Percentiles rank a stretch among this genome's conserved stretches.
Conservation (phyloP, 2,113 vertebrate genomes). For the Osmerus mordax region DNA sequence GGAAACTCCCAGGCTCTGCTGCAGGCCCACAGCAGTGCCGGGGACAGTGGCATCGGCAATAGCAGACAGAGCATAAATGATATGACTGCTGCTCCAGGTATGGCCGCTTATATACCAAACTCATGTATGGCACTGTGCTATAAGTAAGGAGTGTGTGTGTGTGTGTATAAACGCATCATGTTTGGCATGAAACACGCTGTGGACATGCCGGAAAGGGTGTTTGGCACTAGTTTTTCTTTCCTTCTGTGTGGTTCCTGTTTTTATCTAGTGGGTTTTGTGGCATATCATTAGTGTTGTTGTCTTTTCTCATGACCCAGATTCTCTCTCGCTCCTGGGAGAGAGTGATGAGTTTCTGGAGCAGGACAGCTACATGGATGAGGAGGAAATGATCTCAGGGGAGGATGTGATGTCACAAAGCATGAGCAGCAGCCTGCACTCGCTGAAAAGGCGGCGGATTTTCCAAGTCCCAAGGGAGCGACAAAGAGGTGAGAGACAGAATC, state of each 20-base stretch:
- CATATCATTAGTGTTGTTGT: neutral
- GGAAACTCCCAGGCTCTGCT: constrained; percentile 62
- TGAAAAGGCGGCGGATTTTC: constrained; percentile 74
- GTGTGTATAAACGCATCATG: too few species aligned
- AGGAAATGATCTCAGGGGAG: constrained; percentile 68
- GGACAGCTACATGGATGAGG: constrained; percentile 70
- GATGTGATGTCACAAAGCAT: constrained; percentile 65
- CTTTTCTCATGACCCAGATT: constrained; percentile 45
- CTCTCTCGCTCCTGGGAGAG: constrained; percentile 70
- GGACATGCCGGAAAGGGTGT: too few species aligned
- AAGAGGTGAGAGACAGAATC: constrained; percentile 68
- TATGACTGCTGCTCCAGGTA: constrained; percentile 63
- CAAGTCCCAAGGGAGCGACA: constrained; percentile 79
- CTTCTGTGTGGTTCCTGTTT: neutral
- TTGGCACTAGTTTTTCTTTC: neutral
- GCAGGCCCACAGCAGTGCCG: constrained; percentile 56
- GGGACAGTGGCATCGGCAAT: constrained; percentile 43
- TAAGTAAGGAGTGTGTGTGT: too few species aligned
- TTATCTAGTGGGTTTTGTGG: neutral
- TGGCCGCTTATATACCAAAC: neutral
- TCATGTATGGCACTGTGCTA: too few species aligned
- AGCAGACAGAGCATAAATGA: constrained; percentile 61
- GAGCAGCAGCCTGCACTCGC: constrained; percentile 67
- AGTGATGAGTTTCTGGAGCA: constrained; percentile 69
- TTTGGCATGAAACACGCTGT: too few species aligned